phyloP scores from a whole-genome alignment of 1,140 invertebrate genomes.

The Acyrthosiphon pisum region DNA sequence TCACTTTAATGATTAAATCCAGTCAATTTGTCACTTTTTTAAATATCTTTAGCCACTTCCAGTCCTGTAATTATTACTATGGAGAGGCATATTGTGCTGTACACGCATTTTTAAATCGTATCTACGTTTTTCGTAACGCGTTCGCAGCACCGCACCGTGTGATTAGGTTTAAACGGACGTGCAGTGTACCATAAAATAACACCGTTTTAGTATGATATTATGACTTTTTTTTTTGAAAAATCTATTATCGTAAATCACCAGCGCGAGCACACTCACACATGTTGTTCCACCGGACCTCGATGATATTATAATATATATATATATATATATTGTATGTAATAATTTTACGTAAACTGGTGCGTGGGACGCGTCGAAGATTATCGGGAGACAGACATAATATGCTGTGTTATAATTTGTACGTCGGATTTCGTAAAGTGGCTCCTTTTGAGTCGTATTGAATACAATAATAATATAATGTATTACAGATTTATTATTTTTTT shows the following conservation, averaged over 20 bases:
- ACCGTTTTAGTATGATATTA: neutral
- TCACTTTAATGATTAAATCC: too few relatives aligned
- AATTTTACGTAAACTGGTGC: neutral
- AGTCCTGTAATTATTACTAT: neutral
- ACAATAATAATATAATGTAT: neutral
- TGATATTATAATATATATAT: neutral
- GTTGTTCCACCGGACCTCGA: neutral
- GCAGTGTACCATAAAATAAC: neutral
- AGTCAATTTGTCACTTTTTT: too few relatives aligned
- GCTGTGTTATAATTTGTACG: neutral
- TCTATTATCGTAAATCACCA: neutral
- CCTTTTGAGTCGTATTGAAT: neutral
- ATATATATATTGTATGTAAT: too few relatives aligned
- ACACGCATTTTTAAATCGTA: neutral
- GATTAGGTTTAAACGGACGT: conserved; percentile 3
- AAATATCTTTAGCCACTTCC: too few relatives aligned
- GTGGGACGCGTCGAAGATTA: conserved; percentile 21
- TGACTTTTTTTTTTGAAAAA: neutral
- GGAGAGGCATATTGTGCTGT: neutral
- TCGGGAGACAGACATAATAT: neutral
- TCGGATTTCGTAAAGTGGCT: neutral
- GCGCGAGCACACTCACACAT: neutral
- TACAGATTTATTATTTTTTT: neutral
- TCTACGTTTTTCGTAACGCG: neutral
- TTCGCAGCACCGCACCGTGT: neutral